These are phyloP conservation scores for Syrista parreyssii DNA, from an alignment of 2,888 invertebrate genomes.

Conservation along the genomic window DNA sequence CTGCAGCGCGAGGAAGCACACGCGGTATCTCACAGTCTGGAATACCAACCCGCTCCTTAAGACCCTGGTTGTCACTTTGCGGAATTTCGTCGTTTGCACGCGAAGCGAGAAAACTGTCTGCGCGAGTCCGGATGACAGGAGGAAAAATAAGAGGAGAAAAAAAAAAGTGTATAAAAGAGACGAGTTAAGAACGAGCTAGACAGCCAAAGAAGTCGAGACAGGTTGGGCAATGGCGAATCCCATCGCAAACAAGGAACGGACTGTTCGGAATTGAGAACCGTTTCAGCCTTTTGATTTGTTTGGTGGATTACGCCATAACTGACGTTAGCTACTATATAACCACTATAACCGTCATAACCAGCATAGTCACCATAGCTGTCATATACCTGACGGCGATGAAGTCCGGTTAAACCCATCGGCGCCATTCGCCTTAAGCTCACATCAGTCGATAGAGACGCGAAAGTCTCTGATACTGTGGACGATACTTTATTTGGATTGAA, in stretches of 20 bases:
- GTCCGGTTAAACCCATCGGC: not conserved
- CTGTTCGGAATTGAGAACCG: not conserved
- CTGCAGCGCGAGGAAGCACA: not conserved
- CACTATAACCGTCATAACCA: not conserved
- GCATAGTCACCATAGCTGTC: not conserved
- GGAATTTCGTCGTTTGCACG: not conserved
- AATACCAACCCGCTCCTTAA: not conserved
- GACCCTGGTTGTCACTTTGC: not conserved
- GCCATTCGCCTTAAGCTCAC: conserved; percentile 5
- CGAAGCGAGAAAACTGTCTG: not conserved
- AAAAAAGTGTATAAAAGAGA: not conserved
- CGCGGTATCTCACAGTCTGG: not conserved
- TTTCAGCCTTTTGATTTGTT: conserved; percentile 2
- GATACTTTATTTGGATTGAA: not conserved
- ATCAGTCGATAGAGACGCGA: not conserved
- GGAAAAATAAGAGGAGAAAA: not conserved
- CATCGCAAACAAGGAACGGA: conserved; percentile 1
- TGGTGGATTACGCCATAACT: not conserved
- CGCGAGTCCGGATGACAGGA: not conserved
- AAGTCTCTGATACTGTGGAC: conserved; percentile 20
- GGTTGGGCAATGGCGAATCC: not conserved
- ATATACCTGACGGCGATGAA: not conserved
- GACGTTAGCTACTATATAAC: not conserved
- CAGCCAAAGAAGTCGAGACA: not conserved
- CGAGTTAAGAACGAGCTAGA: not conserved